A percentile compares a stretch with the other conserved stretches of the same genome.
Conservation (phyloP, 2,797 vertebrate genomes). For the Huso huso region DNA sequence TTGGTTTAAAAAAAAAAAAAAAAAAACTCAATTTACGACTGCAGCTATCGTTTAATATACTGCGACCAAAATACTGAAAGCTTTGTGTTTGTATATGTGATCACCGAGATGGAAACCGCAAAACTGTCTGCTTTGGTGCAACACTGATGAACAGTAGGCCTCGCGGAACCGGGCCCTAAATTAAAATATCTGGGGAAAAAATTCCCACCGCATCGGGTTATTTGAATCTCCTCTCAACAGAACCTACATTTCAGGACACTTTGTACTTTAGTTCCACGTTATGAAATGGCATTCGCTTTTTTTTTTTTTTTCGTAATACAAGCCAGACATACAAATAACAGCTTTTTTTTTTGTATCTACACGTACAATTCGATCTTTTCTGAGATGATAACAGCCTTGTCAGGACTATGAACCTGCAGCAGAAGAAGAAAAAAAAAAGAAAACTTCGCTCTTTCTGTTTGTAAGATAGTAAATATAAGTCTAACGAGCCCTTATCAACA, state of each 20-base stretch:
- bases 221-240: slow-evolving; percentile 4
- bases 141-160: slow-evolving; percentile 1
- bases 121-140: too few species aligned
- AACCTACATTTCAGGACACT: background rate
- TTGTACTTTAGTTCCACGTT: too few species aligned
- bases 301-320: background rate
- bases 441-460: slow-evolving; percentile 3
- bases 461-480: background rate
- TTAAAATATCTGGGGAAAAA: background rate
- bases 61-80: too few species aligned
- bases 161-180: slow-evolving; percentile 5
- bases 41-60: too few species aligned
- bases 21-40: too few species aligned
- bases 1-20: too few species aligned
- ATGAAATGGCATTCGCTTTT: too few species aligned
- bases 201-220: background rate
- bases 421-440: background rate
- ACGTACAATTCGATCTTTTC: background rate
- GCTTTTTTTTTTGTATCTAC: background rate
- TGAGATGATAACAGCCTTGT: background rate
- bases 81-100: too few species aligned
- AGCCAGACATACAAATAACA: background rate
- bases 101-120: too few species aligned
- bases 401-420: slow-evolving; percentile 5
- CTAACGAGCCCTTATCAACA: slow-evolving; percentile 17